A percentile compares a stretch with the other conserved stretches of the same genome.
phyloP scores from a whole-genome alignment of 2,888 invertebrate genomes.

The Eustalomyia histrio region DNA sequence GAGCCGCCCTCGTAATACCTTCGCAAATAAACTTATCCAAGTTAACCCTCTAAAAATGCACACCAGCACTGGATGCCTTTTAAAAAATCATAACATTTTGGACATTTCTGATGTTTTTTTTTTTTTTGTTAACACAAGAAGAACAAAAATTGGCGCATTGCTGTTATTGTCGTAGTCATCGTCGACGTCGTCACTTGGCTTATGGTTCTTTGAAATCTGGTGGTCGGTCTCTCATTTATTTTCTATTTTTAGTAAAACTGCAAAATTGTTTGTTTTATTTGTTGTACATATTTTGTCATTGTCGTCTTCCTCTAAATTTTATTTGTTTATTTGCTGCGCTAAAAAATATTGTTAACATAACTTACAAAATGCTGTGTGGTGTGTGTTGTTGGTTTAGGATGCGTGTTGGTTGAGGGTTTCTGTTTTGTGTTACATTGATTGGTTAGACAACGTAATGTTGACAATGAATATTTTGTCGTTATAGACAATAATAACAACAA shows the following conservation, averaged over 20 bases:
- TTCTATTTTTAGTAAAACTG: neutral
- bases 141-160: constrained; percentile 75
- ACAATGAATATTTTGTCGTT: constrained; percentile 57
- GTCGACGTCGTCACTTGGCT: constrained; percentile 68
- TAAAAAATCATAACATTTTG: neutral
- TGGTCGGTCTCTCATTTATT: constrained; percentile 45
- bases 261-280: constrained; percentile 10
- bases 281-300: constrained; percentile 39
- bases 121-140: constrained; percentile 54
- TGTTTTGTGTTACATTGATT: constrained; percentile 54
- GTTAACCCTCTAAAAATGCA: no score
- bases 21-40: no score
- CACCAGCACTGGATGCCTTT: neutral
- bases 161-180: constrained; percentile 70
- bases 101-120: constrained; percentile 8
- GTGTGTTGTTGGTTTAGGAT: constrained; percentile 26
- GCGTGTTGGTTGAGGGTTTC: constrained; percentile 29
- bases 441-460: constrained; percentile 56
- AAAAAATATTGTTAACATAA: constrained; percentile 63
- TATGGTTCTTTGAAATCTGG: constrained; percentile 47
- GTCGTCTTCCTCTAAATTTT: constrained; percentile 57
- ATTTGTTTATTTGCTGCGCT: constrained; percentile 66
- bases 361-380: constrained; percentile 55
- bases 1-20: no score
- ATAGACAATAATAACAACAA: constrained; percentile 31